Base-by-base conservation (phyloP, 2,888 invertebrate genomes). In the Lithophane leautieri region DNA sequence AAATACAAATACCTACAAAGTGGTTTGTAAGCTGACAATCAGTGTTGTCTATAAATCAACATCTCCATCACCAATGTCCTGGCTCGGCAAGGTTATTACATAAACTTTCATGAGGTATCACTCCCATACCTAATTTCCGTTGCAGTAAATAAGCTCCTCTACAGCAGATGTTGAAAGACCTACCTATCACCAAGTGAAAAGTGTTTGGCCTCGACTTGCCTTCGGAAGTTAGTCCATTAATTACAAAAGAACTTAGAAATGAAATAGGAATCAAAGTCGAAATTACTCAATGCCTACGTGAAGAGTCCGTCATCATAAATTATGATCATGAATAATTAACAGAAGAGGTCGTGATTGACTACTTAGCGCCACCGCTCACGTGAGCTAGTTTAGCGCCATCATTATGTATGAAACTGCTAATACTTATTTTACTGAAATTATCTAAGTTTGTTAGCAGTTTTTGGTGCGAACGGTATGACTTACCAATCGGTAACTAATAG, bases 241-340 rank as follows among this genome's bases (percentile, higher is more conserved):
- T 62, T 28, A 3, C 22, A 34, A 19, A 34, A 47, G 11, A 19
- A 70, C 19, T n/a, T 63, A 25, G 19, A 52, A 50, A 34, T 22
- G 25, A 52, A 40, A 19, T 60, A 47, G 16, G 34, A n/a, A 28
- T 16, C n/a, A 25, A 40, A 73, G 42, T 50, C 28, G 0, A 66
- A 52, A n/a, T 42, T 25, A n/a, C 44, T 22, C 6, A 71, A 56
- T 61, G 28, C 44, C 47, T 54, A 47, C 1, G 14, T n/a, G 16
- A 42, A 40, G 6, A 54, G 28, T 40, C 61, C 75, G 79, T 72
- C 78, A 78, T 72, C 63, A 79, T 80, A 70, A 78, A 82, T 83
- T 77, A 86, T 77, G 74, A 75, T 80, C 42, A 47, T 7, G 70
- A 76, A 86, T 87, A 76, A 86, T 87, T 87, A 87, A 65, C 79